Percentiles rank a stretch among this genome's conserved stretches.
Conservation (phyloP, 2,113 vertebrate species). For the Ursus arctos region DNA sequence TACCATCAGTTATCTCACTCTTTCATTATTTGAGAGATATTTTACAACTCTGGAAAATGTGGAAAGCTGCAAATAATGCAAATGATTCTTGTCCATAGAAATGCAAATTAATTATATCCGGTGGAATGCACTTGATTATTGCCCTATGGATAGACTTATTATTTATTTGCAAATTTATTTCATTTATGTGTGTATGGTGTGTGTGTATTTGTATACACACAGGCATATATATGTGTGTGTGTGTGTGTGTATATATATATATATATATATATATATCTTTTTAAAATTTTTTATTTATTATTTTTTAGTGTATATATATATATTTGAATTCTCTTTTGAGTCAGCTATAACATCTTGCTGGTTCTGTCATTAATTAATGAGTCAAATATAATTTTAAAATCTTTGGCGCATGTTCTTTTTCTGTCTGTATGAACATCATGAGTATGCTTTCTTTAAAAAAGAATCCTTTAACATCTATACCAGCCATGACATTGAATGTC, state of each 20-base stretch:
- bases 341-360: not conserved
- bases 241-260: not conserved
- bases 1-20: not conserved
- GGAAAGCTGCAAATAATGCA: not conserved
- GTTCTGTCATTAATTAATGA: not conserved
- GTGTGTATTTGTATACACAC: not conserved
- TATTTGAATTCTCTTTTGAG: not conserved
- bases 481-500: not conserved
- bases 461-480: not conserved
- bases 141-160: not conserved
- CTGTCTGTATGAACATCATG: not conserved
- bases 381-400: not conserved
- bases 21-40: conserved; percentile 13
- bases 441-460: not conserved
- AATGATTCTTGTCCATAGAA: not conserved
- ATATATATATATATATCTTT: not conserved
- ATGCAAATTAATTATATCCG: not conserved
- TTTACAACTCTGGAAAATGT: not conserved
- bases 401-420: not conserved
- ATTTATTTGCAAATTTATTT: not conserved
- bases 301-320: not conserved
- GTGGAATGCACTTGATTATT: not conserved
- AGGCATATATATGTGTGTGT: not conserved
- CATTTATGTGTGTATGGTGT: not conserved
- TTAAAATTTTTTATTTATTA: not conserved